Base-by-base conservation (phyloP, 53 echinoderm and acorn worm species). In the Mesocentrotus franciscanus region DNA sequence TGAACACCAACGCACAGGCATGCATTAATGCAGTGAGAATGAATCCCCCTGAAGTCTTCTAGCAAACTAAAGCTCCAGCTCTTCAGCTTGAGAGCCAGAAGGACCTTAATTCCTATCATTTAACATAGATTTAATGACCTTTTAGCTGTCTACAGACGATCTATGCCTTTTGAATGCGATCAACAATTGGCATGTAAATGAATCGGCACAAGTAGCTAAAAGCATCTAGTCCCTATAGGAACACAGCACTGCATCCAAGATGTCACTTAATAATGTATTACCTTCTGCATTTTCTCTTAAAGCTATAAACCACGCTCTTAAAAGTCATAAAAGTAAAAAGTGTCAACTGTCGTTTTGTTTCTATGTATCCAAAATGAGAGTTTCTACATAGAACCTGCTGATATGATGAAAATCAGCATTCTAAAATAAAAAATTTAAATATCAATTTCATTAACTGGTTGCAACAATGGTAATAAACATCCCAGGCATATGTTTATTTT, bases 161-260 rank as follows among this genome's bases (percentile, higher is more conserved):
- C 76, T 76, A 76, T 30, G 30, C 33, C 76, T 33, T 75, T 76
- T 76, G 13, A 76, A 76, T 30, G 76, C 15, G 33, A 76, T 76
- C 76, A 76, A 76, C 76, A 30, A 30, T 76, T 76, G 76, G 76
- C 33, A 76, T 76, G 76, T 76, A 76, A 76, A 76, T 76, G 76
- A 76, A 76, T 76, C 33, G 76, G 29, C 30, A 76, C 76, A 76
- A 64, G 76, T 76, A 76, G 33, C 76, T 76, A 33, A 76, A 33
- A 76, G 76, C 76, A 30, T 76, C 33, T 14, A 14, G 76, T 76
- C 76, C 76, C 76, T 76, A 76, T 76, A 13, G 75, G 75, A 75
- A 32, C 75, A 29, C 13, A 30, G 27, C 33, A 4, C 76, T 76
- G 32, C 33, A 76, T 76, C 33, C 33, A 33, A 76, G 14, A 76